Evolutionary conservation across 1,140 invertebrate genomes (phyloP).

Genomic region (Lerema accius): DNA sequence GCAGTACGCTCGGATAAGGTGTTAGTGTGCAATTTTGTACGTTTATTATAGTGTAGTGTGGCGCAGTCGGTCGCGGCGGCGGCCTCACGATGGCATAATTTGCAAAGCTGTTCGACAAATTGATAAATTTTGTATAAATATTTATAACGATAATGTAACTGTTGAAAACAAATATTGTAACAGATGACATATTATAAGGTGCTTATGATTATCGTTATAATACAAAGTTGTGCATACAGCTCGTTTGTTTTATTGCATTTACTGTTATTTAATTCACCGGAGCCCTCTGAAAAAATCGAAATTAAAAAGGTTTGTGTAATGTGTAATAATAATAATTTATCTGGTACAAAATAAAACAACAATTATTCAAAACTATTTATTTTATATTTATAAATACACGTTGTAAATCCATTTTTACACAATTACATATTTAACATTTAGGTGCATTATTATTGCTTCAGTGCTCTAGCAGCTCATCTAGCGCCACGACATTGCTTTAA

Average conservation of each 20-base stretch:
- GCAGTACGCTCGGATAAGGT: conserved; percentile 31
- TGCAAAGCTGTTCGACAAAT: conserved; percentile 74
- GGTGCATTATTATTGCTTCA: conserved; percentile 7
- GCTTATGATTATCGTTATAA: conserved; percentile 83
- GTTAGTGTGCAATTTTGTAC: conserved; percentile 39
- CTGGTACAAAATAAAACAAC: not conserved
- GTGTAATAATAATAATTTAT: too few species aligned
- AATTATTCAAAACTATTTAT: conserved; percentile 56
- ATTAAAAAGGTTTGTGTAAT: too few species aligned
- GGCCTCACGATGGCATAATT: conserved; percentile 66
- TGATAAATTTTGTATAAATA: conserved; percentile 81
- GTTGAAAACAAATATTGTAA: conserved; percentile 79
- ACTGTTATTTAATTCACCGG: too few species aligned
- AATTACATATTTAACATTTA: conserved; percentile 35
- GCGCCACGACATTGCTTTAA: not conserved
- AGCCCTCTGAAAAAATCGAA: too few species aligned
- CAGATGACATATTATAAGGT: conserved; percentile 81
- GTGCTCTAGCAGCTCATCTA: not conserved
- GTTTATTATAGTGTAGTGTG: conserved; percentile 23
- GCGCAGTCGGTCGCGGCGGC: conserved; percentile 30
- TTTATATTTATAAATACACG: conserved; percentile 39
- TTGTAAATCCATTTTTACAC: conserved; percentile 38
- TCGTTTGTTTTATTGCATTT: conserved; percentile 64
- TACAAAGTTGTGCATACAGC: conserved; percentile 81
- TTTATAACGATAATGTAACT: conserved; percentile 81